Conservation (phyloP, 2,113 vertebrate species). For the Oenanthe melanoleuca region DNA sequence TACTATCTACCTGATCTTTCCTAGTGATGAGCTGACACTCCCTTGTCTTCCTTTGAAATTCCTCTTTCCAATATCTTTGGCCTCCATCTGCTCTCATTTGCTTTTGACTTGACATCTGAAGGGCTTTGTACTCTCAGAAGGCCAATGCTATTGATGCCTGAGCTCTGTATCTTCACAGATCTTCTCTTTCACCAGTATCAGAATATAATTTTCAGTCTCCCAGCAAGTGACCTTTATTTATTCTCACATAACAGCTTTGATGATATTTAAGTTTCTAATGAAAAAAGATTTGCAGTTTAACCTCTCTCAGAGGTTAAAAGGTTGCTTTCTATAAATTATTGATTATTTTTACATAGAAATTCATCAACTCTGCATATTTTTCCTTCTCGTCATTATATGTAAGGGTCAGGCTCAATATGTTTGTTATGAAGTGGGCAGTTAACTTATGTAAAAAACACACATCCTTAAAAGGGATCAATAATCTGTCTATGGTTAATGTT, state of each 20-base stretch:
- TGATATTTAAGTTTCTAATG: not conserved
- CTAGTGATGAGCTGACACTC: not conserved
- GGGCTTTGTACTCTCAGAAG: not conserved
- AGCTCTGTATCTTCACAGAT: not conserved
- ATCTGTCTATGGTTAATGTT: not conserved
- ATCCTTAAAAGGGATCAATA: not conserved
- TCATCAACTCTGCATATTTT: not conserved
- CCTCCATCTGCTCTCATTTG: not conserved
- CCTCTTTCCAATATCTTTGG: not conserved
- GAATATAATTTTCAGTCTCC: not conserved
- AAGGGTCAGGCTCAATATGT: not conserved
- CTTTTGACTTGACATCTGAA: slow-evolving; percentile 21
- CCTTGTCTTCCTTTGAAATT: not conserved
- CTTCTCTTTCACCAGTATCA: not conserved
- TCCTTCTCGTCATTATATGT: not conserved
- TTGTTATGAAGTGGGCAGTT: not conserved
- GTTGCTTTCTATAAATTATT: not conserved
- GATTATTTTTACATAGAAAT: not conserved
- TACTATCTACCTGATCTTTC: not conserved
- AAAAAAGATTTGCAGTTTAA: not conserved
- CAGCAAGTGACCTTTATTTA: not conserved
- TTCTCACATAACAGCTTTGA: not conserved
- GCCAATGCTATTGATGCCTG: not conserved
- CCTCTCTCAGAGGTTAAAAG: too few relatives aligned
- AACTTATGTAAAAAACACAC: not conserved